phyloP scores from a whole-genome alignment of 2,113 vertebrate species.

The Capra hircus region DNA sequence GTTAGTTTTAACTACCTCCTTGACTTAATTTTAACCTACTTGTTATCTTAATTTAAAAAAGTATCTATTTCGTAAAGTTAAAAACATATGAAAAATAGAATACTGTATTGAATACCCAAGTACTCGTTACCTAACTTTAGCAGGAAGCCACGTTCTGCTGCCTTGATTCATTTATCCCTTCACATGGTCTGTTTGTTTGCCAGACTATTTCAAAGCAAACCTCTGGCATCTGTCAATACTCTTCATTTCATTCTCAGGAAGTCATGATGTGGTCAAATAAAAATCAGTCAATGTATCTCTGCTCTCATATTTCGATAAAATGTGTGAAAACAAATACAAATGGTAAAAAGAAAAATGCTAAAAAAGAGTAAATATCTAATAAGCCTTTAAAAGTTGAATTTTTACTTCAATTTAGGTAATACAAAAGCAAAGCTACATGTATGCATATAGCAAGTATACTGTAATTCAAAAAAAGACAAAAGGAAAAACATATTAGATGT shows the following conservation, averaged over 20 bases:
- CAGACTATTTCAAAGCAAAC: slow-evolving; percentile 15
- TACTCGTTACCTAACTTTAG: not conserved
- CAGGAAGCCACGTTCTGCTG: not conserved
- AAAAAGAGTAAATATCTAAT: not conserved
- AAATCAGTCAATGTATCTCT: not conserved
- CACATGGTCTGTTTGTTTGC: not conserved
- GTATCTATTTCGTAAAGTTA: not conserved
- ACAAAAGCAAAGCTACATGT: not conserved
- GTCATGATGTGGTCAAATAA: not conserved
- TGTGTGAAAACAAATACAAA: not conserved
- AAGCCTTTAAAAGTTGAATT: not conserved
- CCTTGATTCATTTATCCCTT: not conserved
- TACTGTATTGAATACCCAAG: not conserved
- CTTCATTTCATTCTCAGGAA: slow-evolving; percentile 23
- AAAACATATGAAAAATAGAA: not conserved
- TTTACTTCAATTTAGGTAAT: not conserved
- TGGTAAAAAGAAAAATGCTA: not conserved
- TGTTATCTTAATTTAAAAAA: not conserved
- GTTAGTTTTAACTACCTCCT: not conserved
- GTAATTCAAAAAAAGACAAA: not conserved
- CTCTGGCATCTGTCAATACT: not conserved
- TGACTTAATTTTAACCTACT: not conserved
- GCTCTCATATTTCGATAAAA: slow-evolving; percentile 17
- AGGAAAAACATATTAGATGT: not conserved
- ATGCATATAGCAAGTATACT: not conserved